A percentile compares a stretch with the other conserved stretches of the same genome.
Conservation (phyloP, 2,797 vertebrate species). For the Sebastes steindachneri region DNA sequence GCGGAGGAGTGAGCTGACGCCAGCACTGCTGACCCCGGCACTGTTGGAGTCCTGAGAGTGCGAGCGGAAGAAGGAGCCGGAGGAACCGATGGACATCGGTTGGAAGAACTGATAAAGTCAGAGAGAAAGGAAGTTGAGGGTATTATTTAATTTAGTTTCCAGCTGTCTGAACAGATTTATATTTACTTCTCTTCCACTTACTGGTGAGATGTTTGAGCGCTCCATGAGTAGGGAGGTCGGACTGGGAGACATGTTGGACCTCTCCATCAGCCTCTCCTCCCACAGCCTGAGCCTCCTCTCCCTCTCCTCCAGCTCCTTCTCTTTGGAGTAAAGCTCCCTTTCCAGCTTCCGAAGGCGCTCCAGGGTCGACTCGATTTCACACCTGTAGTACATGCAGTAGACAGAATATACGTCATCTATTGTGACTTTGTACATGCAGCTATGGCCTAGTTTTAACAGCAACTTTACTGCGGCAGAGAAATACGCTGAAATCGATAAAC, state of each 20-base stretch:
- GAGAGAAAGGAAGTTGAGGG: slow-evolving; percentile 61
- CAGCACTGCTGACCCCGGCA: slow-evolving; percentile 91
- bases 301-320: slow-evolving; percentile 95
- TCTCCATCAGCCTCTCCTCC: slow-evolving; percentile 96
- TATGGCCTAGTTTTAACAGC: not conserved
- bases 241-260: slow-evolving; percentile 86
- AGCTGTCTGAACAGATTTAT: not conserved
- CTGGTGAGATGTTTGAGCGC: slow-evolving; percentile 75
- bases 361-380: slow-evolving; percentile 97
- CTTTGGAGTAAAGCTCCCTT: slow-evolving; percentile 95
- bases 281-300: slow-evolving; percentile 93
- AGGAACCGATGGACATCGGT: slow-evolving; percentile 89
- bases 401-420: not conserved
- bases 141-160: not conserved
- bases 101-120: slow-evolving; percentile 90
- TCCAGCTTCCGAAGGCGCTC: slow-evolving; percentile 96
- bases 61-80: slow-evolving; percentile 96
- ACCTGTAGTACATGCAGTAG: slow-evolving; percentile 78
- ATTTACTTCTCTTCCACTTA: slow-evolving; percentile 30
- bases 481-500: not conserved
- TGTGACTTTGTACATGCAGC: not conserved
- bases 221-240: slow-evolving; percentile 77
- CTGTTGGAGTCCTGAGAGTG: slow-evolving; percentile 98
- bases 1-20: slow-evolving; percentile 81
- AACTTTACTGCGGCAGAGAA: not conserved